These are phyloP conservation scores for Helicoverpa zea DNA, from an alignment of 1,140 invertebrate genomes.

Conservation along the genomic window DNA sequence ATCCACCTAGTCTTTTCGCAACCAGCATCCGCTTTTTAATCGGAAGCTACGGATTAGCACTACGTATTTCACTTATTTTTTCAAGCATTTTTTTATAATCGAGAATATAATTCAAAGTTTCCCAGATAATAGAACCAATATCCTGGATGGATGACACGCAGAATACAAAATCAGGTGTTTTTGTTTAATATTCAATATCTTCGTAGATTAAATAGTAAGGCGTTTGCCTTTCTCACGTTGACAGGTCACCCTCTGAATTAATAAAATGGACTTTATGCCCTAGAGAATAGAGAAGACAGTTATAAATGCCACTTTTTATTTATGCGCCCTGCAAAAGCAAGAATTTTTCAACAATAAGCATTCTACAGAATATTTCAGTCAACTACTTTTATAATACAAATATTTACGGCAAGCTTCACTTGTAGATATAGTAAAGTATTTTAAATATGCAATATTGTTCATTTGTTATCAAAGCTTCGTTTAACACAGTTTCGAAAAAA, in stretches of 20 bases:
- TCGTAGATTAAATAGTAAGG: not conserved
- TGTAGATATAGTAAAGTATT: too few species aligned
- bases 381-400: too few species aligned
- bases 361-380: too few species aligned
- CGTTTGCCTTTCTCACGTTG: not conserved
- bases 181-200: conserved; percentile 7
- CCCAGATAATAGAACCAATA: conserved; percentile 21
- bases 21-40: too few species aligned
- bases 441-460: too few species aligned
- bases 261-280: not conserved
- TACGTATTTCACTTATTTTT: too few species aligned
- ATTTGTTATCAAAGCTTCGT: too few species aligned
- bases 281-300: not conserved
- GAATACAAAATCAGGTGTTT: not conserved
- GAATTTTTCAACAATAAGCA: not conserved
- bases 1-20: too few species aligned
- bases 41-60: too few species aligned
- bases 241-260: not conserved
- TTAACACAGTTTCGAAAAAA: too few species aligned
- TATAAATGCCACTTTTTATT: not conserved
- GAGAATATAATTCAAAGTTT: not conserved
- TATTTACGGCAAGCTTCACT: too few species aligned
- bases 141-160: not conserved
- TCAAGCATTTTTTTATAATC: not conserved
- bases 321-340: not conserved